phyloP scores from a whole-genome alignment of 2,113 vertebrate genomes.

The Redunca redunca region DNA sequence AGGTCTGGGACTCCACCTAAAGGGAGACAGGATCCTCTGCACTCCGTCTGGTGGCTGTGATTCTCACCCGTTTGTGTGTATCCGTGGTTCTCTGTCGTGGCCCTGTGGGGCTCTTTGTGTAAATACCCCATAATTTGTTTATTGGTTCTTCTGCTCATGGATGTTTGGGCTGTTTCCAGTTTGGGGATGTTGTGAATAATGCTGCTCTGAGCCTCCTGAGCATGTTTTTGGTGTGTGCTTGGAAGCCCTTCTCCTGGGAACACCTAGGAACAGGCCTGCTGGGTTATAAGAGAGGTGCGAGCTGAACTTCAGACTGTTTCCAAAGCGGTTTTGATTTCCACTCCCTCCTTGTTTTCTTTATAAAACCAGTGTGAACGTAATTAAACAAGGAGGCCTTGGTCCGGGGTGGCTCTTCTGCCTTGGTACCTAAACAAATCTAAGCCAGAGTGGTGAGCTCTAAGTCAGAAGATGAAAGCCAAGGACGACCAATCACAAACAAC shows the following conservation, averaged over 20 bases:
- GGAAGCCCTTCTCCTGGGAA: neutral
- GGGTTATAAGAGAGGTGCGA: neutral
- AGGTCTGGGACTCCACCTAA: neutral
- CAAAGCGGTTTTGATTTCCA: neutral
- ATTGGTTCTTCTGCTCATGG: neutral
- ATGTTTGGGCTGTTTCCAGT: neutral
- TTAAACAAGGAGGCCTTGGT: neutral
- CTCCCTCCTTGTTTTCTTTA: neutral
- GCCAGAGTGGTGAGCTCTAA: neutral
- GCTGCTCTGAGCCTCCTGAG: neutral
- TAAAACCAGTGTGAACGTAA: neutral
- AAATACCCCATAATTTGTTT: neutral
- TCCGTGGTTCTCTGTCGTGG: too few species aligned
- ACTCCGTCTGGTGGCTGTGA: fast-evolving
- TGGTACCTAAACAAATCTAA: neutral
- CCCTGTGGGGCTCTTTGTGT: neutral
- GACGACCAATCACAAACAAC: neutral
- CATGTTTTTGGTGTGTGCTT: neutral
- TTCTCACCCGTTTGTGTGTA: neutral
- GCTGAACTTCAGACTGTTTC: neutral
- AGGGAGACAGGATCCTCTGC: neutral
- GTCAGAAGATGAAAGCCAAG: neutral
- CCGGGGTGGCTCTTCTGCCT: neutral
- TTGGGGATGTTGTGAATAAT: neutral
- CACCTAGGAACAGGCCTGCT: neutral